phyloP scores from a whole-genome alignment of 2,113 vertebrate genomes.

The Ptilonorhynchus violaceus region DNA sequence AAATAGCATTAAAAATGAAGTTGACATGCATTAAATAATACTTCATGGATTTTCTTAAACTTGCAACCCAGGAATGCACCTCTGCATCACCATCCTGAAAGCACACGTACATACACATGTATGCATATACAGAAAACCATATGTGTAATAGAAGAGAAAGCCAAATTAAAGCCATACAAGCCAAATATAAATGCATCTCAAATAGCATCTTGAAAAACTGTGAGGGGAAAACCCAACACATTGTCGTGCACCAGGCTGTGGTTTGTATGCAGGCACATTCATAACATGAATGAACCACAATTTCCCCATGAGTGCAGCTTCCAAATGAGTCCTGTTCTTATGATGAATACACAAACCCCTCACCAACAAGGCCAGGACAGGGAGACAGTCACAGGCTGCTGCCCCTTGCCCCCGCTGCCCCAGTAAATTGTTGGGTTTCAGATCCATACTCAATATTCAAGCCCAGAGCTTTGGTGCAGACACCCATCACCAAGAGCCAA shows the following conservation, averaged over 20 bases:
- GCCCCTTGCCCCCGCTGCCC: background rate
- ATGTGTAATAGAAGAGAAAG: background rate
- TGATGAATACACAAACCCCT: background rate
- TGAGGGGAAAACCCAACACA: background rate
- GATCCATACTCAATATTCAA: background rate
- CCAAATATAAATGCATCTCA: background rate
- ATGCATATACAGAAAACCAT: background rate
- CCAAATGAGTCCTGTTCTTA: background rate
- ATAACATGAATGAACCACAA: background rate
- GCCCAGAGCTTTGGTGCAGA: background rate
- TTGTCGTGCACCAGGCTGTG: background rate
- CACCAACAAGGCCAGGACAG: background rate
- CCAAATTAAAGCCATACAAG: background rate
- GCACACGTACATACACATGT: background rate
- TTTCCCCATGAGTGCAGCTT: background rate
- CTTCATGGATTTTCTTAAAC: conserved; percentile 27
- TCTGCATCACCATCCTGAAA: background rate
- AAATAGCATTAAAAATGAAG: conserved; percentile 41
- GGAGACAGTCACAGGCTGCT: background rate
- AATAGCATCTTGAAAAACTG: background rate
- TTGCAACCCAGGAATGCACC: background rate
- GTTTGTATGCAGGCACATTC: background rate
- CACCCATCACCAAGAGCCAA: background rate
- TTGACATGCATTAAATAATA: background rate
- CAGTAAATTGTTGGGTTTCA: background rate